Evolutionary conservation across 2,888 invertebrate species (phyloP).

Genomic region (Anagyrus pseudococci): DNA sequence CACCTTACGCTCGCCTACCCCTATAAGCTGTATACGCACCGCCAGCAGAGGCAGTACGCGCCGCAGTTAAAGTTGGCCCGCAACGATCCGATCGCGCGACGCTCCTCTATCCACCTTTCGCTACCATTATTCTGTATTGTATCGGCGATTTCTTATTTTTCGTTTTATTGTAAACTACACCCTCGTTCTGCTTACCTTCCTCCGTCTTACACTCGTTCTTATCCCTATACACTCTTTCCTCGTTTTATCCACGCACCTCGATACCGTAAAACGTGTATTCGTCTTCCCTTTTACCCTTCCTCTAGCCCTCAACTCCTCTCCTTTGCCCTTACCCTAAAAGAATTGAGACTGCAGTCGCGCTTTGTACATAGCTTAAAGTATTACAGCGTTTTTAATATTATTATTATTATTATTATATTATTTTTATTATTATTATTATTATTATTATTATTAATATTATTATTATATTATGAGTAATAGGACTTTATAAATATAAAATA

Average conservation of each 20-base stretch:
- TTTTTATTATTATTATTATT: constrained; percentile 47
- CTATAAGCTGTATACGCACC: too few relatives aligned
- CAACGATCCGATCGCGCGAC: too few relatives aligned
- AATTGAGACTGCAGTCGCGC: constrained; percentile 57
- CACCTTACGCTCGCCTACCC: too few relatives aligned
- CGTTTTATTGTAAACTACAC: constrained; percentile 1
- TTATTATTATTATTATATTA: constrained; percentile 48
- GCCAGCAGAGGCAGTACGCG: too few relatives aligned
- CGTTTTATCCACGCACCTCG: neutral
- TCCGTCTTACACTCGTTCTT: neutral
- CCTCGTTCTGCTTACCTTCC: neutral
- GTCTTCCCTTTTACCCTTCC: constrained; percentile 6
- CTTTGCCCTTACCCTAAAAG: constrained; percentile 22
- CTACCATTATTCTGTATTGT: too few relatives aligned
- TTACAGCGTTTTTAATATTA: constrained; percentile 54
- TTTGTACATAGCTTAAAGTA: constrained; percentile 59
- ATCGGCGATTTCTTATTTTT: neutral
- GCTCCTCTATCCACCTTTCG: too few relatives aligned
- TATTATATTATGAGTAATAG: constrained; percentile 42
- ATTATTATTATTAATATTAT: constrained; percentile 47
- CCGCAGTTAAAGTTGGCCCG: too few relatives aligned
- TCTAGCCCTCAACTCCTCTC: constrained; percentile 2
- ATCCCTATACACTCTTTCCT: neutral
- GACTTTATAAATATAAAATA: constrained; percentile 32
- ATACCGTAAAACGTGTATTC: neutral